phyloP scores from a whole-genome alignment of 2,797 vertebrate species.

The Taenioides sp. region DNA sequence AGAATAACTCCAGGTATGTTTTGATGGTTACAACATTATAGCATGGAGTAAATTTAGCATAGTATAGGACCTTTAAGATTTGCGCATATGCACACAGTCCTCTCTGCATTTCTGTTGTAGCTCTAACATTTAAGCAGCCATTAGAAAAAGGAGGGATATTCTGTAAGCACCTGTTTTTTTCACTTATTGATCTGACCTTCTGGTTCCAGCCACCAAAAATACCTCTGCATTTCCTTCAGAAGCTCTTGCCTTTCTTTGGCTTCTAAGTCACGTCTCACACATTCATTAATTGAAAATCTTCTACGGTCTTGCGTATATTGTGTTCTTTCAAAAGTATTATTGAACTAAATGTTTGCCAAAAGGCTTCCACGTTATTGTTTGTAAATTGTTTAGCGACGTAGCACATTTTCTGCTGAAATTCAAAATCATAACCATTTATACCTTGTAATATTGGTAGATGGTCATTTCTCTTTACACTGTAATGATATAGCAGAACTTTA shows the following conservation, averaged over 20 bases:
- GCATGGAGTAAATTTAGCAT: no score
- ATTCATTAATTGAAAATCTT: constrained; percentile 21
- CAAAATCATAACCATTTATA: background rate
- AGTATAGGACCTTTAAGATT: no score
- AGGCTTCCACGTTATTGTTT: background rate
- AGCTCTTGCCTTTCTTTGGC: constrained; percentile 21
- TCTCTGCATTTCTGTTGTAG: constrained; percentile 45
- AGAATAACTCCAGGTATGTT: no score
- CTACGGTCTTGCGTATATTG: background rate
- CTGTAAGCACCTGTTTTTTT: constrained; percentile 56
- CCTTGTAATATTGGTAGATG: background rate
- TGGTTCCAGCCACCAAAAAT: constrained; percentile 56
- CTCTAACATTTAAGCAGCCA: constrained; percentile 57
- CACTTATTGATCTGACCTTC: constrained; percentile 77
- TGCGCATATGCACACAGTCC: constrained; percentile 36
- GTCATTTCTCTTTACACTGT: background rate
- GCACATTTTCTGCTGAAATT: background rate
- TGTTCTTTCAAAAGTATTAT: background rate
- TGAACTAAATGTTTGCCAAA: background rate
- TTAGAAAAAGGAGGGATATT: constrained; percentile 58
- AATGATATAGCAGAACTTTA: background rate
- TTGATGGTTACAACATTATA: no score
- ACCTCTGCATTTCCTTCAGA: constrained; percentile 47
- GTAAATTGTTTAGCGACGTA: background rate
- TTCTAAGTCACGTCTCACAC: constrained; percentile 22